A percentile compares a stretch with the other conserved stretches of the same genome.
These are phyloP conservation scores for Dolomedes plantarius DNA, from an alignment of 2,888 invertebrate species.

Conservation along the genomic window DNA sequence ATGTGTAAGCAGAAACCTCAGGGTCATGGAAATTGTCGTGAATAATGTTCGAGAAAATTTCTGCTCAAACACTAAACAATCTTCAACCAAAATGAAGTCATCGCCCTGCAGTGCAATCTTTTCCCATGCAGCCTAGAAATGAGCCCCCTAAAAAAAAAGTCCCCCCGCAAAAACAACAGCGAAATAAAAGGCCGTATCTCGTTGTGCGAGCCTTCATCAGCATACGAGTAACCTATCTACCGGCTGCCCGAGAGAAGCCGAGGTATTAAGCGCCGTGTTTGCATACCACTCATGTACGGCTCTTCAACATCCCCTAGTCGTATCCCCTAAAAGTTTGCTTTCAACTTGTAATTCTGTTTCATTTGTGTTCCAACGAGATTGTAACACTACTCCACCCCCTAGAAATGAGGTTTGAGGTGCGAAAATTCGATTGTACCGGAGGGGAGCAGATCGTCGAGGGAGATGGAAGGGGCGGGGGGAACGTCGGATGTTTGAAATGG, in stretches of 20 bases:
- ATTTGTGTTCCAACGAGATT: conserved; percentile 60
- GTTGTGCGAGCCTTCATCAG: background rate
- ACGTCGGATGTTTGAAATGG: conserved; percentile 5
- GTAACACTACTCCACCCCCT: conserved; percentile 46
- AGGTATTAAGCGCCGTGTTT: conserved; percentile 46
- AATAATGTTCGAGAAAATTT: no score
- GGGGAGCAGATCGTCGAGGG: conserved; percentile 28
- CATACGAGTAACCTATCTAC: background rate
- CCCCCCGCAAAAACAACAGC: background rate
- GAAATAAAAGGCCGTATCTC: background rate
- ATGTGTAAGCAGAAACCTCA: no score
- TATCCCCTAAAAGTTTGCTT: conserved; percentile 64
- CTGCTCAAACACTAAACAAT: no score
- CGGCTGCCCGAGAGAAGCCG: background rate
- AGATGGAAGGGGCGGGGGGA: background rate
- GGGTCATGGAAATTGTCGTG: no score
- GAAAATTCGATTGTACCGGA: conserved; percentile 45
- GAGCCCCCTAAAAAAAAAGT: no score
- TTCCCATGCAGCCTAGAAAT: no score
- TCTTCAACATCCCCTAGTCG: conserved; percentile 23
- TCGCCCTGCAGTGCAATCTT: no score
- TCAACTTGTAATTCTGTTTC: conserved; percentile 68
- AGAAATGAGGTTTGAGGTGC: conserved; percentile 41
- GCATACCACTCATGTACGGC: conserved; percentile 39
- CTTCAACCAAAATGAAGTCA: no score